Evolutionary conservation across 2,797 vertebrate species (phyloP).

Genomic region (Phataginus tetradactyla): DNA sequence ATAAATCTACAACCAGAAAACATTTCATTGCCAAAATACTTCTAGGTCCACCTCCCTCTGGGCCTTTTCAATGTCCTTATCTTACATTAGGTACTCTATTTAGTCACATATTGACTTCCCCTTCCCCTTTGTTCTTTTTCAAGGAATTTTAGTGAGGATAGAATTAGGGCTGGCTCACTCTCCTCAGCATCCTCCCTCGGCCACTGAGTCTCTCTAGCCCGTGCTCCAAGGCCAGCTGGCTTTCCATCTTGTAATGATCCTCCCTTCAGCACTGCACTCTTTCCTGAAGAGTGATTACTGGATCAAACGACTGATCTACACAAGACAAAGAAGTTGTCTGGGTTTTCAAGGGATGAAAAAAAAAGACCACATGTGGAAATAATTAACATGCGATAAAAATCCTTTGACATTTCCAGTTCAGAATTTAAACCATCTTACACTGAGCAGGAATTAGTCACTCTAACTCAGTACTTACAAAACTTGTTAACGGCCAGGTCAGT

Average conservation of each 20-base stretch:
- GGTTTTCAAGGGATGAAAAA: not conserved
- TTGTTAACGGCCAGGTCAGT: not conserved
- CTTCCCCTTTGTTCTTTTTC: not conserved
- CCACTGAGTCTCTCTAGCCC: not conserved
- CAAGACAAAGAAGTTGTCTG: not conserved
- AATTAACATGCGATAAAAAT: not conserved
- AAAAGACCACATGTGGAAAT: not conserved
- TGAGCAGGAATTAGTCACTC: not conserved
- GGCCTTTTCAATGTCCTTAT: not conserved
- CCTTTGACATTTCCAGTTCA: not conserved
- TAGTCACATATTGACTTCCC: not conserved
- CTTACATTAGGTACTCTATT: not conserved
- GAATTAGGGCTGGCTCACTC: not conserved
- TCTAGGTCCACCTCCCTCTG: not conserved
- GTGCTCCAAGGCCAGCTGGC: not conserved
- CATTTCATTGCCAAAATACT: not conserved
- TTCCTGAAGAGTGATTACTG: not conserved
- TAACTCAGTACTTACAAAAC: not conserved
- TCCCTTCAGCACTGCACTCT: not conserved
- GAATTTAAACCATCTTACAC: not conserved
- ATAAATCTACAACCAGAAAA: not conserved
- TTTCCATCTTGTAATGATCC: not conserved
- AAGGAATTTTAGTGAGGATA: not conserved
- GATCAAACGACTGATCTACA: not conserved
- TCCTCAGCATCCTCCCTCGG: not conserved